phyloP scores from a whole-genome alignment of 1,140 invertebrate genomes.

The Harpegnathos saltator region DNA sequence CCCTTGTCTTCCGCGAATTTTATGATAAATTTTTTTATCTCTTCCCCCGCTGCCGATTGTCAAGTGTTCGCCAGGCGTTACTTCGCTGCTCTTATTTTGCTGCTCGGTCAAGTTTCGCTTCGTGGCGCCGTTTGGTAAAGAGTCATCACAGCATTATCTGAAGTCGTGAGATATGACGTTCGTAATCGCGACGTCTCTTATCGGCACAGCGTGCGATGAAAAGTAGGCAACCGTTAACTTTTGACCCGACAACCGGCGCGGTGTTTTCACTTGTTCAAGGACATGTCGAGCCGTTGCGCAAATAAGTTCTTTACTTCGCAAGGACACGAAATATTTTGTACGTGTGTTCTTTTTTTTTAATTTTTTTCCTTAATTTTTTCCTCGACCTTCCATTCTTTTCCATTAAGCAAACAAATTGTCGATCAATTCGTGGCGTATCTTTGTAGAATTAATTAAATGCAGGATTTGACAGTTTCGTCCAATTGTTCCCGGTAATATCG shows the following conservation, averaged over 20 bases:
- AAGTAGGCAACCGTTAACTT: not conserved
- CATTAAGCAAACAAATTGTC: not conserved
- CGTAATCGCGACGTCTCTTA: not conserved
- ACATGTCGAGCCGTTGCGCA: not conserved
- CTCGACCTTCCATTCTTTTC: not conserved
- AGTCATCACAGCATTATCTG: not conserved
- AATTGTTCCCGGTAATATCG: not conserved
- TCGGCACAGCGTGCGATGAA: not conserved
- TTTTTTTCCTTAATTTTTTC: conserved; percentile 15
- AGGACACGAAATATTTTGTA: not conserved
- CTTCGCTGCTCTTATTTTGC: too few species aligned
- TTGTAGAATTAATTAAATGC: not conserved
- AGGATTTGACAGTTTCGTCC: not conserved
- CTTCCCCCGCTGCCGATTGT: too few species aligned
- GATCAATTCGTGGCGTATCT: not conserved
- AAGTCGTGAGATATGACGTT: not conserved
- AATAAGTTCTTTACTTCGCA: not conserved
- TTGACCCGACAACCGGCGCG: not conserved
- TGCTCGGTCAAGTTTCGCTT: too few species aligned
- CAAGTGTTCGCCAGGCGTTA: too few species aligned
- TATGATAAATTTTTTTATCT: too few species aligned
- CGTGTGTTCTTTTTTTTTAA: not conserved
- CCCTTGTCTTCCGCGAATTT: too few species aligned
- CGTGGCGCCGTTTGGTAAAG: too few species aligned
- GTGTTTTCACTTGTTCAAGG: conserved; percentile 18